These are phyloP conservation scores for Sphaeridia pumilis DNA, from an alignment of 2,888 invertebrate species.

Conservation along the genomic window DNA sequence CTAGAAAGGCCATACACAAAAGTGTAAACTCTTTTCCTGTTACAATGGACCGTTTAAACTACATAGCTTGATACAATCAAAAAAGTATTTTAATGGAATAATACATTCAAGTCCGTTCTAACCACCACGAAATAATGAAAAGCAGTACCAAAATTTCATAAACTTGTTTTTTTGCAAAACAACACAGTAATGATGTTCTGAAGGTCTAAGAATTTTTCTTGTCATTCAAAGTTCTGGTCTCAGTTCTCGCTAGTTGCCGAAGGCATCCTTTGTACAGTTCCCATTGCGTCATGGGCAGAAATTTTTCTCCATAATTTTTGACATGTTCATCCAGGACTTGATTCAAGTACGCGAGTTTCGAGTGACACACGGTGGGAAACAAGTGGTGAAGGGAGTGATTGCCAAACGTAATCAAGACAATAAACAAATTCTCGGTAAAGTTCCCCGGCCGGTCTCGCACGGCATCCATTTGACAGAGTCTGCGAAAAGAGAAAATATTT, in stretches of 20 bases:
- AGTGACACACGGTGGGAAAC: slow-evolving; percentile 68
- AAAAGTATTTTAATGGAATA: neutral
- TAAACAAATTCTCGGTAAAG: slow-evolving; percentile 40
- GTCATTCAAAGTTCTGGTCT: too few species aligned
- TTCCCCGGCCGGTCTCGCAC: slow-evolving; percentile 58
- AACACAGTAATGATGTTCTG: too few species aligned
- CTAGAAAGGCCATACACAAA: too few species aligned
- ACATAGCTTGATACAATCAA: neutral
- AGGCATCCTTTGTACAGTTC: slow-evolving; percentile 57
- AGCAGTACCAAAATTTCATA: too few species aligned
- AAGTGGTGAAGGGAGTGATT: slow-evolving; percentile 65
- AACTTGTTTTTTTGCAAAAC: too few species aligned
- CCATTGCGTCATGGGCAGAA: slow-evolving; percentile 43
- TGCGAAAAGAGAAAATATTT: too few species aligned
- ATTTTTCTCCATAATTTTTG: slow-evolving; percentile 50
- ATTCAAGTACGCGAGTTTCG: slow-evolving; percentile 53
- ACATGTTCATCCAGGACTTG: slow-evolving; percentile 53
- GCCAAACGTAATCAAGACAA: slow-evolving; percentile 51
- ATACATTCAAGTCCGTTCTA: too few species aligned
- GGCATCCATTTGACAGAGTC: slow-evolving; percentile 61
- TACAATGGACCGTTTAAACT: neutral
- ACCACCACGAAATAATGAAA: too few species aligned
- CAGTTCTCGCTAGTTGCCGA: slow-evolving; percentile 46
- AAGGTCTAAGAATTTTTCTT: too few species aligned
- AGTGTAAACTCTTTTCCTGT: too few species aligned